A percentile compares a stretch with the other conserved stretches of the same genome.
Conservation (phyloP, 2,113 vertebrate genomes). For the Heliornis fulica region DNA sequence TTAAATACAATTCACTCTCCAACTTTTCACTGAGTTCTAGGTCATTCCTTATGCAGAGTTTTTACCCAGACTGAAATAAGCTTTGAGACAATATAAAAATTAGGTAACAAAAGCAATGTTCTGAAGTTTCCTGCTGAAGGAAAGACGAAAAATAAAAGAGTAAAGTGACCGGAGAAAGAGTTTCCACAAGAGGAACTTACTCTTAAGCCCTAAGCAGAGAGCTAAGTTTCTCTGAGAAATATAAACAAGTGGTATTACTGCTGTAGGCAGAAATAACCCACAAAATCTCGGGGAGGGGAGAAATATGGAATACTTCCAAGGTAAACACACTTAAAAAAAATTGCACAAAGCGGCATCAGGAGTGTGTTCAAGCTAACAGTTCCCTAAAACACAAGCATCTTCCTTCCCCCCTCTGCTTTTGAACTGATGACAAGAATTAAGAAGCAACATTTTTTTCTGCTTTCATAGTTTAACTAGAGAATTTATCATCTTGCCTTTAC, state of each 20-base stretch:
- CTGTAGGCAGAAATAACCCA: background rate
- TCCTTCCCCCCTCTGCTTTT: background rate
- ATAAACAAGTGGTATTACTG: background rate
- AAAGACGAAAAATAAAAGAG: background rate
- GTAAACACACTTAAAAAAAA: background rate
- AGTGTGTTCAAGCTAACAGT: background rate
- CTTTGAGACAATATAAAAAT: background rate
- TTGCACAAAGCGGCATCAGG: background rate
- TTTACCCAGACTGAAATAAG: background rate
- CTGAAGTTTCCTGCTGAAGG: background rate
- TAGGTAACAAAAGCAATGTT: background rate
- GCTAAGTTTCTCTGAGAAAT: background rate
- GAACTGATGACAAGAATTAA: background rate
- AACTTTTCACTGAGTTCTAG: background rate
- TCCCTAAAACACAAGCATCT: background rate
- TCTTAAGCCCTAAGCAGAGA: background rate
- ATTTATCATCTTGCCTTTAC: background rate
- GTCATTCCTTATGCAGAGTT: background rate
- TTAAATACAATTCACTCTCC: background rate
- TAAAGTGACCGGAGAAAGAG: background rate
- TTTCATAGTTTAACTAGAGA: background rate
- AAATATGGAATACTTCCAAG: background rate
- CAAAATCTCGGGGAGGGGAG: background rate
- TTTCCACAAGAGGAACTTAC: background rate
- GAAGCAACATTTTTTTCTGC: background rate